These are phyloP conservation scores for Chironomus tentans DNA, from an alignment of 2,888 invertebrate species.

Conservation along the genomic window DNA sequence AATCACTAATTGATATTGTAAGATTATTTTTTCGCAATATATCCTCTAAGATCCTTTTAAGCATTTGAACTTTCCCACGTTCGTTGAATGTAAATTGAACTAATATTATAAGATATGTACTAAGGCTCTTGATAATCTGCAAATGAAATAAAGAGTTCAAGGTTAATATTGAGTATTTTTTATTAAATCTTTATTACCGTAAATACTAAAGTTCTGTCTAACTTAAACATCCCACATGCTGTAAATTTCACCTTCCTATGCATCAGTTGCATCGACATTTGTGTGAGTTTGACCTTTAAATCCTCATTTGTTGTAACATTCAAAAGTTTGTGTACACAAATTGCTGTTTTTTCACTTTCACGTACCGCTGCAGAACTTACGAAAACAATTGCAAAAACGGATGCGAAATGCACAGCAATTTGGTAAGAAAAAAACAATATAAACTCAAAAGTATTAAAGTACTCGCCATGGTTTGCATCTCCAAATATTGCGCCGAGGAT, in stretches of 20 bases:
- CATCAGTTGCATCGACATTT: constrained; percentile 38
- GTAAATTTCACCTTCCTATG: constrained; percentile 39
- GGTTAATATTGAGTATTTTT: neutral
- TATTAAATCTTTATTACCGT: constrained; percentile 33
- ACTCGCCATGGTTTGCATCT: constrained; percentile 36
- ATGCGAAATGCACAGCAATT: constrained; percentile 38
- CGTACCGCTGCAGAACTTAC: constrained; percentile 36
- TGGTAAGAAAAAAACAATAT: constrained; percentile 38
- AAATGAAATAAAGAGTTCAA: constrained; percentile 24
- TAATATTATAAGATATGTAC: constrained; percentile 42
- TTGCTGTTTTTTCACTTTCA: constrained; percentile 35
- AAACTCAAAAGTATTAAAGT: constrained; percentile 37
- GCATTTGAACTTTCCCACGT: constrained; percentile 5
- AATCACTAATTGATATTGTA: neutral
- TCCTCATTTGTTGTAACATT: constrained; percentile 37
- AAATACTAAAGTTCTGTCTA: constrained; percentile 41
- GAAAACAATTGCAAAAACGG: constrained; percentile 38
- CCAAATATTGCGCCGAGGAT: constrained; percentile 37
- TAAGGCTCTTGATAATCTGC: constrained; percentile 40
- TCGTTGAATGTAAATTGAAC: constrained; percentile 22
- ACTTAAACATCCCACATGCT: constrained; percentile 40
- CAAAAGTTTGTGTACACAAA: constrained; percentile 38
- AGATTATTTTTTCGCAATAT: neutral
- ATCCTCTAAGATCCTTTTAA: neutral
- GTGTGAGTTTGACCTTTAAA: constrained; percentile 35